phyloP scores from a whole-genome alignment of 2,797 vertebrate genomes.

The Acrossocheilus wenchowensis region DNA sequence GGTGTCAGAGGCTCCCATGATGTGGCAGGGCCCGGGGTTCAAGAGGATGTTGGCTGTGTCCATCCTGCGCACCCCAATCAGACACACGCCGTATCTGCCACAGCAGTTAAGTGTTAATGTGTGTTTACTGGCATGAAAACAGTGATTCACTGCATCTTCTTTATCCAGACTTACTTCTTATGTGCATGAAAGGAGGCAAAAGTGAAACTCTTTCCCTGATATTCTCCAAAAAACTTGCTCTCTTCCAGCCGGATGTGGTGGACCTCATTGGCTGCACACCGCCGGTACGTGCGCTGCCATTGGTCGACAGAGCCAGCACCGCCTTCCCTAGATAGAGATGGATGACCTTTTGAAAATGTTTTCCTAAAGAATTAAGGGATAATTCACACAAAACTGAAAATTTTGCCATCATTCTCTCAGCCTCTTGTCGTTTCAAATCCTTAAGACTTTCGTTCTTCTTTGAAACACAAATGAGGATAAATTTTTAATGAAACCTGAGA shows the following conservation, averaged over 20 bases:
- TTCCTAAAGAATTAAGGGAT: conserved; percentile 20
- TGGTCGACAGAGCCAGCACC: conserved; percentile 80
- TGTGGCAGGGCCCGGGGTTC: conserved; percentile 85
- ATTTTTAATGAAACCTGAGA: background rate
- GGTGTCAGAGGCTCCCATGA: conserved; percentile 83
- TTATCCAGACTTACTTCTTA: conserved; percentile 80
- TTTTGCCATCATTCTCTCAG: background rate
- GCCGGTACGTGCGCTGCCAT: conserved; percentile 85
- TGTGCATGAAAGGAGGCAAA: conserved; percentile 87
- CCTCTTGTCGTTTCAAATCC: background rate
- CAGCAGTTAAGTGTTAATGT: conserved; percentile 7
- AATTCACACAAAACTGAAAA: background rate
- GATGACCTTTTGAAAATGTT: conserved; percentile 61
- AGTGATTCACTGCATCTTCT: conserved; percentile 18
- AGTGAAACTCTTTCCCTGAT: conserved; percentile 88
- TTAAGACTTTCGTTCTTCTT: background rate
- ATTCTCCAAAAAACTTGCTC: conserved; percentile 88
- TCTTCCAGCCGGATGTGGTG: conserved; percentile 87
- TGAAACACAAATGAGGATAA: background rate
- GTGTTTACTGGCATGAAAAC: background rate
- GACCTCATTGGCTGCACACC: conserved; percentile 86
- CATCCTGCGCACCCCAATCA: conserved; percentile 82
- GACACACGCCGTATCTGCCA: conserved; percentile 83
- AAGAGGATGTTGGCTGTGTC: conserved; percentile 84
- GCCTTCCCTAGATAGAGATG: conserved; percentile 72